Percentiles rank a stretch among this genome's conserved stretches.
Conservation (phyloP, 2,797 vertebrate genomes). For the Thamnophis elegans region DNA sequence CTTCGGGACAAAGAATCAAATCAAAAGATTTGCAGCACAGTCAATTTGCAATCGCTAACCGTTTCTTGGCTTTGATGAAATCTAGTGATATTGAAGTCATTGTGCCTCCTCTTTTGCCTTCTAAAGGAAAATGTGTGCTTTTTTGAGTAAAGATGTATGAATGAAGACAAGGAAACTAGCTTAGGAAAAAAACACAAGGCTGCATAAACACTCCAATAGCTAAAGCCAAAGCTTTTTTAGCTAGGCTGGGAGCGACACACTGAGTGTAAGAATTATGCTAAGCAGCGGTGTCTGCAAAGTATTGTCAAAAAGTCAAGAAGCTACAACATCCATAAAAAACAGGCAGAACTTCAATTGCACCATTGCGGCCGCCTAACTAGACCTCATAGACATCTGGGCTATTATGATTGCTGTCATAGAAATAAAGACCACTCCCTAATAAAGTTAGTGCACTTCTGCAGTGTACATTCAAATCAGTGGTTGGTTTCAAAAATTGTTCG, state of each 20-base stretch:
- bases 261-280: neutral
- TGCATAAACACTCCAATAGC: neutral
- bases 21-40: constrained; percentile 4
- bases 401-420: neutral
- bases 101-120: neutral
- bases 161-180: neutral
- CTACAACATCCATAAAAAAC: neutral
- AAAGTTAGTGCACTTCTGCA: neutral
- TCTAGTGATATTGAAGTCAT: neutral
- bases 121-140: neutral
- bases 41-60: constrained; percentile 2
- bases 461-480: constrained; percentile 1
- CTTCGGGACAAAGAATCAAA: neutral
- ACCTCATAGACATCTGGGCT: neutral
- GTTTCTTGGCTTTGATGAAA: constrained; percentile 28
- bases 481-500: too few species aligned
- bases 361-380: neutral
- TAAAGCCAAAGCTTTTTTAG: neutral
- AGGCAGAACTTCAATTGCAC: neutral
- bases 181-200: neutral
- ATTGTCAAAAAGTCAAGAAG: neutral
- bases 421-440: neutral
- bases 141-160: neutral
- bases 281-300: neutral
- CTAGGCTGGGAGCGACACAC: neutral